Evolutionary conservation across 2,797 vertebrate genomes (phyloP), one percentile per base, ranked within the genome.

Genomic region (Manis pentadactyla): DNA sequence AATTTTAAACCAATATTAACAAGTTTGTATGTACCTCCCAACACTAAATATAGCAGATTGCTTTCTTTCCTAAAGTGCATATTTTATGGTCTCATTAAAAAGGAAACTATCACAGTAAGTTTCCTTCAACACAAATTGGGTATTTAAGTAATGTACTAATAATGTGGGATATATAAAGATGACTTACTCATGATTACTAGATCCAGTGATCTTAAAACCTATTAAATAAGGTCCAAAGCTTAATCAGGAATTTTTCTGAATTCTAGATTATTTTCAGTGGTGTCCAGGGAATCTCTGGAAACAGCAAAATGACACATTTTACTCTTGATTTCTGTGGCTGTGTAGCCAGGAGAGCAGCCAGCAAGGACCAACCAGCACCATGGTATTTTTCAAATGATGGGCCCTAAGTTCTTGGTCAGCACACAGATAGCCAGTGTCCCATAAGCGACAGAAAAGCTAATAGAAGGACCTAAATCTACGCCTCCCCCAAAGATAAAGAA

Each of bases 1-100:
- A 66, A 57, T 85, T 86, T 71, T 64, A 92, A 92, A 42, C 75
- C 57, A 92, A 14, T 81, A 75, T 93, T 92, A 81, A 49, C 25
- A 81, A 59, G 27, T 94, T 92, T 91, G 10, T 89, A 8, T 89
- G 25, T 92, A 85, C 39, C 51, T 93, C 61, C 19, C 51, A 46
- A 75, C 25, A 82, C 42, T 93, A 88, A 69, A 27, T 95, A 61
- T 94, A 84, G 55, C 14, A 93, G 37, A 94, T 89, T 86, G 55
- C 59, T 92, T 87, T 86, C 59, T 92, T 87, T 86, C 37, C n/a
- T 88, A 51, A 83, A 93, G 34, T 88, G 12, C 31, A 11, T 83
- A 49, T 94, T 84, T 95, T 93, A 89, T 88, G 25, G 6, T 73
- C 87, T 96, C 46, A 59, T 91, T 97, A 69, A 81, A 95, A 96